Percentiles rank a stretch among this genome's conserved stretches.
Evolutionary conservation across 1,140 invertebrate species (phyloP).

Genomic region (Nephotettix cincticeps): DNA sequence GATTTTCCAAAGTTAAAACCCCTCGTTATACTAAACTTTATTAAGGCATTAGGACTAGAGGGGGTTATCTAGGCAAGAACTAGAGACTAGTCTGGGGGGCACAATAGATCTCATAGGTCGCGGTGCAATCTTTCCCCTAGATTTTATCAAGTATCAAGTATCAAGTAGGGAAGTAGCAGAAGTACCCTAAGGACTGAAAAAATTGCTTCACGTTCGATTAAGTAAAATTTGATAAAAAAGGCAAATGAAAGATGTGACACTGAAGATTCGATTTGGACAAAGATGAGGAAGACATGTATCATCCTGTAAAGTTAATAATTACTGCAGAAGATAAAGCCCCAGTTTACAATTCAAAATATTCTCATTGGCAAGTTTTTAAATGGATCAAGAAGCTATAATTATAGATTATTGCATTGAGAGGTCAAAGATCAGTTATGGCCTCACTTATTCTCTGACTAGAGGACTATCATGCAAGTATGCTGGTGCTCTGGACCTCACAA

Average conservation of each 20-base stretch:
- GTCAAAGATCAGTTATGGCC: constrained; percentile 7
- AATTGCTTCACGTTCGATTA: constrained; percentile 13
- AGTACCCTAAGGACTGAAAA: constrained; percentile 1
- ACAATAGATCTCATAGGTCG: no score
- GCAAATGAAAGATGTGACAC: neutral
- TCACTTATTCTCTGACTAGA: constrained; percentile 20
- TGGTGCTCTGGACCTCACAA: neutral
- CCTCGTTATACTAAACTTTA: no score
- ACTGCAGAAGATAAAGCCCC: constrained; percentile 20
- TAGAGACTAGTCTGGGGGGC: no score
- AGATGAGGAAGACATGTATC: neutral
- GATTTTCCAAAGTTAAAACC: no score
- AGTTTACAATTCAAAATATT: constrained; percentile 14
- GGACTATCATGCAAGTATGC: neutral
- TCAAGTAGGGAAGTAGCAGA: constrained; percentile 18
- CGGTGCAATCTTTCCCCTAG: no score
- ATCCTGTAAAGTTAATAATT: constrained; percentile 10
- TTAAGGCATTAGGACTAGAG: no score
- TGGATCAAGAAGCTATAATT: constrained; percentile 13
- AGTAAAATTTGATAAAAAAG: constrained; percentile 10
- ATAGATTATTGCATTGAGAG: constrained; percentile 21
- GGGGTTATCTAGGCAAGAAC: no score
- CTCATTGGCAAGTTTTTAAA: constrained; percentile 11
- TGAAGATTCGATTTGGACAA: neutral
- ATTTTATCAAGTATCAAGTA: no score